These are phyloP conservation scores for Amphiduros pacificus DNA, from an alignment of 2,888 invertebrate species.

Conservation along the genomic window DNA sequence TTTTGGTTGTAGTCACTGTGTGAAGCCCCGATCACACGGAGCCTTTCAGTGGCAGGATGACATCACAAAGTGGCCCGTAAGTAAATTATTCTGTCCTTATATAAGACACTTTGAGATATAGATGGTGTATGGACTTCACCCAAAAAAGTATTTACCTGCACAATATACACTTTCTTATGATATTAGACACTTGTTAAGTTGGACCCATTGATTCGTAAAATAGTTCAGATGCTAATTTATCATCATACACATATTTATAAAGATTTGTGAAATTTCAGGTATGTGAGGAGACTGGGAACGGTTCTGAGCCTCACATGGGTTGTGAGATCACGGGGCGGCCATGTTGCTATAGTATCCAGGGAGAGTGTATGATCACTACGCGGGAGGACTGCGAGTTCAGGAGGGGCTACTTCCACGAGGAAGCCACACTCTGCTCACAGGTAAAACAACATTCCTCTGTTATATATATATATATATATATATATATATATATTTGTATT, in stretches of 20 bases:
- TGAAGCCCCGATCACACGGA: no score
- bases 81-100: conserved; percentile 33
- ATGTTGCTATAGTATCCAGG: conserved; percentile 93
- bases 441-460: not conserved
- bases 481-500: not conserved
- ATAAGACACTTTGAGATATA: no score
- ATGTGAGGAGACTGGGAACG: conserved; percentile 6
- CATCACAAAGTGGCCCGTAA: conserved; percentile 94
- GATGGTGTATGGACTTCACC: no score
- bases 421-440: conserved; percentile 53
- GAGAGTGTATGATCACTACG: conserved; percentile 55
- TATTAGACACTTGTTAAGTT: no score
- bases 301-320: conserved; percentile 69
- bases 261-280: no score
- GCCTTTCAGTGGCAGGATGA: conserved; percentile 98
- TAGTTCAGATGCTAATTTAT: no score
- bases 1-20: no score
- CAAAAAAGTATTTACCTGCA: no score
- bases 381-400: conserved; percentile 51
- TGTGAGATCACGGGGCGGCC: conserved; percentile 95
- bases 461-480: not conserved
- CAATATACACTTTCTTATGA: no score
- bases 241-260: no score
- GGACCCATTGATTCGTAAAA: no score
- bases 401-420: conserved; percentile 51